Conservation (phyloP, 2,797 vertebrate species). For the Scyliorhinus canicula region DNA sequence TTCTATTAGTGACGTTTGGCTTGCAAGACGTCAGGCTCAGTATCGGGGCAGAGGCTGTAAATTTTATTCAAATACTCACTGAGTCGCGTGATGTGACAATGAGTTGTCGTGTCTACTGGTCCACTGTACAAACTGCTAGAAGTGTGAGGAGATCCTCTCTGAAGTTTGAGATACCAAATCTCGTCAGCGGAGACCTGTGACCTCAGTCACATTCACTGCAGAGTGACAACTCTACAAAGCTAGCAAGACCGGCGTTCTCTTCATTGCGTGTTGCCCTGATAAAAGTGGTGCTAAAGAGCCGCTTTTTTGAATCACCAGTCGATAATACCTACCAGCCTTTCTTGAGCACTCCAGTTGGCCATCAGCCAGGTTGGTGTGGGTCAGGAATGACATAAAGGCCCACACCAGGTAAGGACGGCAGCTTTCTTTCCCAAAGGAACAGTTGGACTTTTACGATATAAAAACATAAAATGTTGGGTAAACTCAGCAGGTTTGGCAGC, state of each 20-base stretch:
- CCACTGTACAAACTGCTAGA: background rate
- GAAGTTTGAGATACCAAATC: background rate
- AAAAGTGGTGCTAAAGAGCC: background rate
- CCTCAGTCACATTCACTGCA: background rate
- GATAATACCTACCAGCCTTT: too few species aligned
- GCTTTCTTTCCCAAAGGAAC: background rate
- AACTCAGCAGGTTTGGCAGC: too few species aligned
- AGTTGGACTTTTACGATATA: background rate
- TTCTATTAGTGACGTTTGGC: background rate
- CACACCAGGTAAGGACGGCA: background rate
- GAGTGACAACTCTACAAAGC: background rate
- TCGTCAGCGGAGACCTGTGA: background rate
- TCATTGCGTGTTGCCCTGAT: too few species aligned
- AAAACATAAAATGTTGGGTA: too few species aligned
- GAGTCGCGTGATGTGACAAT: background rate
- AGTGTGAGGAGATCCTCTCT: background rate
- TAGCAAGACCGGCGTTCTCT: background rate
- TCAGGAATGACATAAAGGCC: too few species aligned
- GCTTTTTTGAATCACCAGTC: background rate
- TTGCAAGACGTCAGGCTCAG: background rate
- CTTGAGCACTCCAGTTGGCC: background rate
- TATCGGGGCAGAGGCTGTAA: background rate
- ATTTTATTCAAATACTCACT: background rate
- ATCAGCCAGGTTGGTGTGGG: background rate
- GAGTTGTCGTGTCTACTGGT: background rate